Percentiles rank a stretch among this genome's conserved stretches.
phyloP scores from a whole-genome alignment of 2,888 invertebrate genomes.

The Drosophila mayaguana region DNA sequence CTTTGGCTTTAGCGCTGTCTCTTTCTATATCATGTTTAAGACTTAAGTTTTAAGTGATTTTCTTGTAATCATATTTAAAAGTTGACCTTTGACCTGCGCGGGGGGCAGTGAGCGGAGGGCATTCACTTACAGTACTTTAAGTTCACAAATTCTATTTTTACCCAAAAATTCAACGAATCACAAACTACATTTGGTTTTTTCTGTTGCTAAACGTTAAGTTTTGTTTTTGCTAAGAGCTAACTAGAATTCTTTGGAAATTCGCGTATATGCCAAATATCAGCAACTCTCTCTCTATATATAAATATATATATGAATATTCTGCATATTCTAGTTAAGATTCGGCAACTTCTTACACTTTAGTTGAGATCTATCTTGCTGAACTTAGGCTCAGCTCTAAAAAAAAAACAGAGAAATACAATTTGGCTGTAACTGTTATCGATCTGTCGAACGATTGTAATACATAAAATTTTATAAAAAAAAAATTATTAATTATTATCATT shows the following conservation, averaged over 20 bases:
- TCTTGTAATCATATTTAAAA: conserved; percentile 28
- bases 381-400: conserved; percentile 1
- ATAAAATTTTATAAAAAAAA: conserved; percentile 25
- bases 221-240: not conserved
- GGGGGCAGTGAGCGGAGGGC: conserved; percentile 53
- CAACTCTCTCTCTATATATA: conserved; percentile 11
- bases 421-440: conserved; percentile 39
- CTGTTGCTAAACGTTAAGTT: not conserved
- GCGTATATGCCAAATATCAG: conserved; percentile 33
- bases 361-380: conserved; percentile 6
- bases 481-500: conserved; percentile 5
- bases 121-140: conserved; percentile 33
- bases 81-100: conserved; percentile 36
- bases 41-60: conserved; percentile 38
- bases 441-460: conserved; percentile 26
- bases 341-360: conserved; percentile 3
- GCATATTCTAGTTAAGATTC: conserved; percentile 1
- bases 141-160: conserved; percentile 11
- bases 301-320: not conserved
- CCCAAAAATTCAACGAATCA: conserved; percentile 13
- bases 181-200: not conserved
- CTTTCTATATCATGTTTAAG: conserved; percentile 42
- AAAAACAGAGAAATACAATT: conserved; percentile 26
- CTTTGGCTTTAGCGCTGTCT: conserved; percentile 31
- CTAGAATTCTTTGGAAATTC: conserved; percentile 4